Evolutionary conservation across 1,140 invertebrate species (phyloP).

Genomic region (Wiebesia pumilae): DNA sequence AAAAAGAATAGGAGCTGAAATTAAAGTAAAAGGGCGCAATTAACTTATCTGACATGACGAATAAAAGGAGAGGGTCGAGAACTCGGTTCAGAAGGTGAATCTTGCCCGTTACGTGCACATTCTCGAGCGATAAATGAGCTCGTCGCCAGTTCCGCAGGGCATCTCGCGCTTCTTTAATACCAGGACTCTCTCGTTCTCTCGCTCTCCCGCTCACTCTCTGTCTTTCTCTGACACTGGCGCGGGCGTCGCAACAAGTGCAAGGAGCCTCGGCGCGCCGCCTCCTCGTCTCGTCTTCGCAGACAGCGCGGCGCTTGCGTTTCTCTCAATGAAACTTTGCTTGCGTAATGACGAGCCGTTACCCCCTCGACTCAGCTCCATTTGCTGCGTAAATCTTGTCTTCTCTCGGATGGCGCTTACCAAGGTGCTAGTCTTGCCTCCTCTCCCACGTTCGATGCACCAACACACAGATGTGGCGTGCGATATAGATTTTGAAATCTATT

Average conservation of each 20-base stretch:
- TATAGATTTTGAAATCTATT: background rate
- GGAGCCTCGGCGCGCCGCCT: background rate
- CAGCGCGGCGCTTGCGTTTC: conserved; percentile 36
- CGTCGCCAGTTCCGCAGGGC: conserved; percentile 21
- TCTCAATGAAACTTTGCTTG: conserved; percentile 15
- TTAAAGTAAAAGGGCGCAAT: conserved; percentile 32
- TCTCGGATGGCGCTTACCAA: background rate
- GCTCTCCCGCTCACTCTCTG: background rate
- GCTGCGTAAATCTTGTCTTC: background rate
- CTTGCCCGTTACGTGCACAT: background rate
- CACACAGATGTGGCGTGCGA: background rate
- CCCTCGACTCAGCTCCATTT: background rate
- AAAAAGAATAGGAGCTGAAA: background rate
- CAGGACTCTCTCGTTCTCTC: background rate
- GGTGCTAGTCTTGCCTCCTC: background rate
- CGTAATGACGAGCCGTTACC: background rate
- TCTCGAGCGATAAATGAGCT: conserved; percentile 44
- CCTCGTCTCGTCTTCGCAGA: conserved; percentile 38
- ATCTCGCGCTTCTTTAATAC: background rate
- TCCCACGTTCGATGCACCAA: background rate
- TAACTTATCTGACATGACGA: background rate
- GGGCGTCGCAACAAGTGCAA: conserved; percentile 40
- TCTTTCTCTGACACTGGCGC: background rate
- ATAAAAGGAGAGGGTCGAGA: background rate
- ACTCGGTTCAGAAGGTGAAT: background rate